phyloP scores from a whole-genome alignment of 2,797 vertebrate genomes.

The Sebastes taczanowskii region DNA sequence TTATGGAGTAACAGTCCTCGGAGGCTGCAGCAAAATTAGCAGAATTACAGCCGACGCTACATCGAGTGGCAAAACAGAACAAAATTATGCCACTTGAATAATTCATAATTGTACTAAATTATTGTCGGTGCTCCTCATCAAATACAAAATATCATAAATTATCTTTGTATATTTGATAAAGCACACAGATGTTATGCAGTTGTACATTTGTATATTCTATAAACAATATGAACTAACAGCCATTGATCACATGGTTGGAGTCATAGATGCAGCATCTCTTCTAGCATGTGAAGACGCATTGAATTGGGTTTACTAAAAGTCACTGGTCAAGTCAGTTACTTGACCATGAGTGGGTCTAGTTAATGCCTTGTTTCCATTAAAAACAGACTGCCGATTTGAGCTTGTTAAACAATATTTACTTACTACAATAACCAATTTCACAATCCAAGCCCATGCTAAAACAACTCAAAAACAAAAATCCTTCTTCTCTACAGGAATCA shows the following conservation, averaged over 20 bases:
- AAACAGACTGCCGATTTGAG: too few relatives aligned
- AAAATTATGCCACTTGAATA: not conserved
- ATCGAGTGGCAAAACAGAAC: not conserved
- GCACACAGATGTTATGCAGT: not conserved
- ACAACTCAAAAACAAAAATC: accelerated
- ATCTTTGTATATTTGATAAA: not conserved
- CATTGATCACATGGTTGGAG: not conserved
- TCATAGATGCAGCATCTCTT: not conserved
- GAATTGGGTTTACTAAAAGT: too few relatives aligned
- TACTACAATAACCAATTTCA: not conserved
- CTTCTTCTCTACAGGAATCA: too few relatives aligned
- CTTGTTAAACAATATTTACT: too few relatives aligned
- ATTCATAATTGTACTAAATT: not conserved
- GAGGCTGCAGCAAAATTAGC: not conserved
- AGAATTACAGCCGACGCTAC: not conserved
- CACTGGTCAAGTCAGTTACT: too few relatives aligned
- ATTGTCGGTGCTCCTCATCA: not conserved
- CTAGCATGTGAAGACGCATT: not conserved
- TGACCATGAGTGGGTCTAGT: too few relatives aligned
- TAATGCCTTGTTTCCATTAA: too few relatives aligned
- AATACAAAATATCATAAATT: not conserved
- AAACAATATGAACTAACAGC: not conserved
- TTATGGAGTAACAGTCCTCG: not conserved
- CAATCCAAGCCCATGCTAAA: not conserved
- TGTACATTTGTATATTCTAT: not conserved